phyloP scores from a whole-genome alignment of 2,888 invertebrate genomes.

The Melikaiella ostensackeni region DNA sequence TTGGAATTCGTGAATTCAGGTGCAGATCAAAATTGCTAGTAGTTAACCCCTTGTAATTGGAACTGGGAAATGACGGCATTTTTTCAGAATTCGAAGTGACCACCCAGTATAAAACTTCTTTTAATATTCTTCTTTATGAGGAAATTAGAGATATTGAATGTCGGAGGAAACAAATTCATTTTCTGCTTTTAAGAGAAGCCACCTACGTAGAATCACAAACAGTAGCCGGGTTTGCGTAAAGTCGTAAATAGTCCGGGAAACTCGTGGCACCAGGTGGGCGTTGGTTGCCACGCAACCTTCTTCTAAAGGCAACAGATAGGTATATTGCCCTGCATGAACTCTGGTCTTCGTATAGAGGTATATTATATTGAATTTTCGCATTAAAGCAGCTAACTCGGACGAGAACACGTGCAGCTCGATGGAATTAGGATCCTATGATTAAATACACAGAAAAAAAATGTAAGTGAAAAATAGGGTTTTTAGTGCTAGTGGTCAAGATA shows the following conservation, averaged over 20 bases:
- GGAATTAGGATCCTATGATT: background rate
- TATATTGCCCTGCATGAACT: slow-evolving; percentile 51
- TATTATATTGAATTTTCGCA: slow-evolving; percentile 33
- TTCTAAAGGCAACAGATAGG: slow-evolving; percentile 45
- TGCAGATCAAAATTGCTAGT: too few species aligned
- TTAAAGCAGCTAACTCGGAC: background rate
- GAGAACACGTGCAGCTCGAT: background rate
- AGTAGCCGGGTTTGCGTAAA: slow-evolving; percentile 39
- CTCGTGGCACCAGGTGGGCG: slow-evolving; percentile 69
- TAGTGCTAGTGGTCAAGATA: too few species aligned
- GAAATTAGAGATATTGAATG: background rate
- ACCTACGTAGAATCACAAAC: background rate
- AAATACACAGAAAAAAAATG: too few species aligned
- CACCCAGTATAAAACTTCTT: too few species aligned
- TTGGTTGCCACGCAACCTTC: slow-evolving; percentile 68
- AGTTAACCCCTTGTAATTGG: too few species aligned
- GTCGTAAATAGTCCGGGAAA: slow-evolving; percentile 49
- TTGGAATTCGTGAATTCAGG: too few species aligned
- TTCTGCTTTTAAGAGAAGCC: background rate
- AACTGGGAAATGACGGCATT: too few species aligned
- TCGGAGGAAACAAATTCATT: background rate
- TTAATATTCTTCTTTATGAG: background rate
- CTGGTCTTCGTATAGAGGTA: slow-evolving; percentile 45
- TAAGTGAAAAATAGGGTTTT: too few species aligned
- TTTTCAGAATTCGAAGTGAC: too few species aligned